Base-by-base conservation (phyloP, 2,888 invertebrate genomes). In the Loripinus fragilis region DNA sequence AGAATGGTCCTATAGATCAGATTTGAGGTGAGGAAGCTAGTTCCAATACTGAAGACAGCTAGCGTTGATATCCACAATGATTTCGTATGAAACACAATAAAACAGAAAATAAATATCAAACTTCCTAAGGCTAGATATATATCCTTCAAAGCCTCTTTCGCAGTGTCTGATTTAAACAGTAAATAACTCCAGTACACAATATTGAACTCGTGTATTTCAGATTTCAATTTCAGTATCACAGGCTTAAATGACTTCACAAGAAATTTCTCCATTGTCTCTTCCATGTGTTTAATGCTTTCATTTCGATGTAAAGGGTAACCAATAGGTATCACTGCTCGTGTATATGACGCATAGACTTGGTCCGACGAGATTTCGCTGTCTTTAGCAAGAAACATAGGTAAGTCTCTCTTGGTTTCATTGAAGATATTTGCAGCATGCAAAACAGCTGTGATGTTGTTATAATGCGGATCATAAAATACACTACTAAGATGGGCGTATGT, bases 11-110 rank as follows among this genome's bases (percentile, higher is more conserved):
- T 75, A 70, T 89, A 88, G 45, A 90, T 83, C 28, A 90, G 75
- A 69, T 90, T 90, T 28, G 89, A 75, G 35, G 85, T 83, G n/a
- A 87, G 41, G 74, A 90, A 90, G 73, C 89, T 87, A 35, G 86
- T 76, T 12, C 89, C 38, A 30, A 90, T 90, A 71, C 87, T 87
- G 38, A 85, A 52, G 0, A 90, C 78, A 8, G 84, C 88, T 17
- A 83, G 77, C 2, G 78, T 45, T 2, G 90, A 87, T 55, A 90
- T 79, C 80, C 87, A 89, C 1, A 90, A 60, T 0, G 90, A 90
- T 30, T 83, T 80, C 0, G 90, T 90, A 60, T 90, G 90, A 64
- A 86, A 78, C 7, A 87, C 74, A 74, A 88, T 88, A 76, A 87
- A 87, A 25, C 76, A 65, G 70, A 87, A 88, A 25, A 89, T 88